Base-by-base conservation (phyloP, 2,888 invertebrate genomes). In the Linhomoeus sp. region DNA sequence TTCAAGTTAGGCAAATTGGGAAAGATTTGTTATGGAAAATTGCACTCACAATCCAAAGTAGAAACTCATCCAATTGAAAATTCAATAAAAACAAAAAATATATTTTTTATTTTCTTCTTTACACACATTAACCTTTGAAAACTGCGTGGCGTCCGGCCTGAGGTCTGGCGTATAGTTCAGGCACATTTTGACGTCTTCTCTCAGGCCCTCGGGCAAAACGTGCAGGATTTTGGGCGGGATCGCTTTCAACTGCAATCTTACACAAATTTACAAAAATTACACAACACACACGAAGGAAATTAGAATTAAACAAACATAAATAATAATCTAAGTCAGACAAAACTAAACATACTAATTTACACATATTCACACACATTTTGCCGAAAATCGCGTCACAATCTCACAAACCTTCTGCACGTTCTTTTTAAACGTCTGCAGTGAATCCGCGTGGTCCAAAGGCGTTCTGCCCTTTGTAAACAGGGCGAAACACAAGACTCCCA, bases 141-240 rank as follows among this genome's bases (percentile, higher is more conserved):
- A 80, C 63, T 92, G 87, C 67, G 86, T 82, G 45, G 88, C 79
- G 70, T 90, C 88, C 0, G 88, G 88, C 51, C 94, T 72, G 29
- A 85, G 67, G 56, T 81, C 79, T 0, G 87, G 81, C 50, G 79
- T 81, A 26, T 76, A 74, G 70, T 82, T 84, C 49, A 94, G 67
- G 72, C 92, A 76, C 50, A 84, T 71, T 63, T 81, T 84, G 0
- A 85, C 77, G 66, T 80, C 80, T 46, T 85, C 82, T 48, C 77
- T 73, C 43, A 90, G 69, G n/a, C 78, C 79, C 25, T 78, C 77
- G 0, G 85, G 80, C 26, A 92, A 73, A 53, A 76, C 75, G 29
- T 73, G 57, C n/a, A 70, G 53, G 19, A 63, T 50, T 25, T 59
- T 56, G 2, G 58, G 51, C 2, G 66, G 58, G 46, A 70, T 52